These are phyloP conservation scores for Drosophila dunni DNA, from an alignment of 1,140 invertebrate genomes.

Conservation along the genomic window DNA sequence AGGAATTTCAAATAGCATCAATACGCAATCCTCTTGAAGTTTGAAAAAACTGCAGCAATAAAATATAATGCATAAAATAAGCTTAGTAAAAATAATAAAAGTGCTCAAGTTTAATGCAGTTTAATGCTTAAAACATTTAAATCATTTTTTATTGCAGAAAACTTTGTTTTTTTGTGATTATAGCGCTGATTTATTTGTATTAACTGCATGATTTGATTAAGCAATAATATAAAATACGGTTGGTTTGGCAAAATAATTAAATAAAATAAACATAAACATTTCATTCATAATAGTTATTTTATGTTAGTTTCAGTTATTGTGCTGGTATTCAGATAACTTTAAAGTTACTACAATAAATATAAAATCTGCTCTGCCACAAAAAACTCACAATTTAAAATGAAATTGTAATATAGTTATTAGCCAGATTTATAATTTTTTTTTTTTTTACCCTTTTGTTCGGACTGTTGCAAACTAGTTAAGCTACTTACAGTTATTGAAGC, in stretches of 20 bases:
- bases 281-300: no score
- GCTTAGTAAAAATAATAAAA: background rate
- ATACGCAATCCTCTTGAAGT: background rate
- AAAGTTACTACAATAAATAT: background rate
- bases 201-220: no score
- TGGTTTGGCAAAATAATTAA: no score
- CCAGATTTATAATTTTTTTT: background rate
- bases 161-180: no score
- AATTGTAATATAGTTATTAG: constrained; percentile 1
- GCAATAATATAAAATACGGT: no score
- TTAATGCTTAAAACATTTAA: no score
- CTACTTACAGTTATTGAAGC: constrained; percentile 20
- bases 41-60: background rate
- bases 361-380: background rate
- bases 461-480: constrained; percentile 23
- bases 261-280: no score
- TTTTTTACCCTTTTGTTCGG: constrained; percentile 9
- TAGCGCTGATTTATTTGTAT: no score
- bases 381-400: background rate
- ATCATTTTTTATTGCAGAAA: no score
- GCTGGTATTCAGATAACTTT: no score
- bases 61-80: background rate
- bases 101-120: no score
- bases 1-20: constrained; percentile 48
- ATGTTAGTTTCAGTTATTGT: no score